A percentile compares a stretch with the other conserved stretches of the same genome.
Evolutionary conservation across 2,888 invertebrate genomes (phyloP).

Genomic region (Campopleginae sp.): DNA sequence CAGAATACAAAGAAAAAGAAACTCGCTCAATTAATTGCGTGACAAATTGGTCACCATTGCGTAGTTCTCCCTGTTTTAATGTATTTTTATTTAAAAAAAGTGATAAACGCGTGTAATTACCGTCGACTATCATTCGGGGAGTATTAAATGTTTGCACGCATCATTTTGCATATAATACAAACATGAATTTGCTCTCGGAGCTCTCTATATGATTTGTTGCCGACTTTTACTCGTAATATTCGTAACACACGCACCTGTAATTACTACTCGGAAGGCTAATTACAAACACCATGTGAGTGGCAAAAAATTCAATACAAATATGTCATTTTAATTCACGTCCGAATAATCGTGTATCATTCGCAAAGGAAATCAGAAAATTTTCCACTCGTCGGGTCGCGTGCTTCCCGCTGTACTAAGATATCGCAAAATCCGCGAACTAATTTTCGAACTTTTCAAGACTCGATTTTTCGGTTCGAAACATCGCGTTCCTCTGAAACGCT

Average conservation of each 20-base stretch:
- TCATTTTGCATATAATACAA: conserved; percentile 47
- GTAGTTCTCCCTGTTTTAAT: conserved; percentile 7
- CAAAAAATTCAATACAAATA: conserved; percentile 27
- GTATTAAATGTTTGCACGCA: conserved; percentile 43
- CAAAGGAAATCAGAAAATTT: not conserved
- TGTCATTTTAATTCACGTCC: not conserved
- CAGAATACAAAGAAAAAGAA: conserved; percentile 19
- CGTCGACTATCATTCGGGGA: conserved; percentile 42
- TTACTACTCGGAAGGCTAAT: conserved; percentile 53
- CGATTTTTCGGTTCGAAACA: not conserved
- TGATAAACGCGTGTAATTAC: conserved; percentile 49
- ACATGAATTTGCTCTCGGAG: not conserved
- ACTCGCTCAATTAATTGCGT: conserved; percentile 52
- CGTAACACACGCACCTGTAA: conserved; percentile 29
- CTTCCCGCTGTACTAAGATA: too few species aligned
- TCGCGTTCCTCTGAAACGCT: not conserved
- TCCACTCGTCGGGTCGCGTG: too few species aligned
- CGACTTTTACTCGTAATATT: conserved; percentile 35
- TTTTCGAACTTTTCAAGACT: too few species aligned
- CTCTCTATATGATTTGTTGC: conserved; percentile 34
- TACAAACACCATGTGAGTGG: conserved; percentile 26
- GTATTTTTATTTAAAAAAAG: conserved; percentile 28
- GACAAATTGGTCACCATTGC: conserved; percentile 52
- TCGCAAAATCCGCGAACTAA: too few species aligned
- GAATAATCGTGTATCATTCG: not conserved